Conservation (phyloP, 2,113 vertebrate genomes). For the Notiomystis cincta region DNA sequence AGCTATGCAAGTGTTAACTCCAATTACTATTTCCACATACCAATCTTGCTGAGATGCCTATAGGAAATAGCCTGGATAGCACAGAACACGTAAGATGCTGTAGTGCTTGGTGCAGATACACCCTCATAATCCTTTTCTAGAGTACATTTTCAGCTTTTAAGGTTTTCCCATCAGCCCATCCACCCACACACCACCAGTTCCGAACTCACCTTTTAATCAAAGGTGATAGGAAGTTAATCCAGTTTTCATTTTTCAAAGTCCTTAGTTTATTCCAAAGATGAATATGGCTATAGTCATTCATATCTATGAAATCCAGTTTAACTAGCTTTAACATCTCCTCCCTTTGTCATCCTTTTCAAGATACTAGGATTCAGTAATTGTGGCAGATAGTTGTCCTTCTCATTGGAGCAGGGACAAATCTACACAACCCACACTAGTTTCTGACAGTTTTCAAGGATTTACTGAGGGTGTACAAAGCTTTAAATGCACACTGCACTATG, state of each 20-base stretch:
- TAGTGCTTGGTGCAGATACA: background rate
- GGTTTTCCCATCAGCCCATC: background rate
- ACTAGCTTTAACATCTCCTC: background rate
- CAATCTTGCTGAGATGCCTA: background rate
- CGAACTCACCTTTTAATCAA: background rate
- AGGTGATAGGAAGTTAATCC: background rate
- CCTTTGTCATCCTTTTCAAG: background rate
- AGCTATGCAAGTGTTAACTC: background rate
- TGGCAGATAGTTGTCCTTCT: background rate
- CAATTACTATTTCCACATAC: background rate
- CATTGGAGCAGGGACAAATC: background rate
- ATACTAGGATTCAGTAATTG: background rate
- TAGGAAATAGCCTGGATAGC: background rate
- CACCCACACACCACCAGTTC: background rate
- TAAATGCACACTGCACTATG: background rate
- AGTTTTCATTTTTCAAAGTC: background rate
- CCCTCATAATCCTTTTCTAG: background rate
- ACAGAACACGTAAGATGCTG: fast-evolving
- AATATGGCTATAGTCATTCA: background rate
- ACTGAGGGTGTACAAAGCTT: background rate
- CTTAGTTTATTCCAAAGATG: background rate
- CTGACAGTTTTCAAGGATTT: background rate
- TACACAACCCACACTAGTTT: background rate
- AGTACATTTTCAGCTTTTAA: background rate
- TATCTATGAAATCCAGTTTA: background rate